phyloP scores from a whole-genome alignment of 2,113 vertebrate genomes.

The Pionites leucogaster region DNA sequence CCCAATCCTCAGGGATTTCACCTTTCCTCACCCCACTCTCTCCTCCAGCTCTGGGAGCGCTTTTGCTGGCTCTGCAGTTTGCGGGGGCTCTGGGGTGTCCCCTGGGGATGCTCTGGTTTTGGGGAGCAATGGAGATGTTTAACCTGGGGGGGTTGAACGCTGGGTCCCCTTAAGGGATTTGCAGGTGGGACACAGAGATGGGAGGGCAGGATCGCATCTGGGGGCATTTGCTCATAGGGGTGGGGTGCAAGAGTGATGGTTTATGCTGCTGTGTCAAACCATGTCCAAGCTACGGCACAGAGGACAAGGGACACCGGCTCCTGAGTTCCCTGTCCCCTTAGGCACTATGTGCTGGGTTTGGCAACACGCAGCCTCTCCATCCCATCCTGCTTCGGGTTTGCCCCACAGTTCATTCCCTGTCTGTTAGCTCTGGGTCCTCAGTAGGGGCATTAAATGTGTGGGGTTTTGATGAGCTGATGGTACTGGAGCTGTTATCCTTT shows the following conservation, averaged over 20 bases:
- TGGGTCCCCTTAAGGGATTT: background rate
- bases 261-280: rapidly evolving
- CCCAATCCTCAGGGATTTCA: background rate
- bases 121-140: background rate
- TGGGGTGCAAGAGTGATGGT: background rate
- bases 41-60: background rate
- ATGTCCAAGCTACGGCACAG: background rate
- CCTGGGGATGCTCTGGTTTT: background rate
- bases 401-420: background rate
- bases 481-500: background rate
- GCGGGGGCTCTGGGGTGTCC: background rate
- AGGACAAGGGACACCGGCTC: background rate
- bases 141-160: background rate
- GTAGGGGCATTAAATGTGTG: background rate
- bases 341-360: background rate
- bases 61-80: rapidly evolving
- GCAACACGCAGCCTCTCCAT: background rate
- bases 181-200: background rate
- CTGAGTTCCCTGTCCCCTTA: background rate
- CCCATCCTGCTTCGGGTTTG: rapidly evolving
- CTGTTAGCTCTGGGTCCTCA: background rate
- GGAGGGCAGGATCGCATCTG: background rate
- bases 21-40: rapidly evolving
- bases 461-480: background rate
- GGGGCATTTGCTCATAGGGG: background rate